Percentiles rank a stretch among this genome's conserved stretches.
These are phyloP conservation scores for Ptiloglossa arizonensis DNA, from an alignment of 1,140 invertebrate species.

Conservation along the genomic window DNA sequence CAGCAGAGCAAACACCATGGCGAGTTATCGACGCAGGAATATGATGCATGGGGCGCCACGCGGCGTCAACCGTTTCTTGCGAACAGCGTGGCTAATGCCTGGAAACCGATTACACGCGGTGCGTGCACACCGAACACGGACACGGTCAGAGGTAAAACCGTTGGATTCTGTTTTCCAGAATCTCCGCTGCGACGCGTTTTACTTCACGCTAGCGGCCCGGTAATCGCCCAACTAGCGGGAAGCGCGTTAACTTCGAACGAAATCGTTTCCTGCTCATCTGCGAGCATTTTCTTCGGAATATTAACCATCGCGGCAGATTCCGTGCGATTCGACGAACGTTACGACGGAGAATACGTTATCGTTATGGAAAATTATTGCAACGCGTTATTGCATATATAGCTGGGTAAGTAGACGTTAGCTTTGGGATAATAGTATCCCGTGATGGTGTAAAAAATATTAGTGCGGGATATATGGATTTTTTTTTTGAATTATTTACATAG, in stretches of 20 bases:
- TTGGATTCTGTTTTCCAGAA: conserved; percentile 6
- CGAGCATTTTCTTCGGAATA: not conserved
- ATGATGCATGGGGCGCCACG: conserved; percentile 70
- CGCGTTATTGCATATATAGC: no score
- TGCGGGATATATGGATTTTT: no score
- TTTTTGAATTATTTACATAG: no score
- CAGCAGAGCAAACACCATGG: conserved; percentile 60
- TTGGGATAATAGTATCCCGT: no score
- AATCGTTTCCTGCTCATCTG: not conserved
- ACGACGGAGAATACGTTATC: no score
- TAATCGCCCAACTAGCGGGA: not conserved
- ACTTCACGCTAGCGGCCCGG: not conserved
- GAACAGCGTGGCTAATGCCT: conserved; percentile 49
- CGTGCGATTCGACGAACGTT: no score
- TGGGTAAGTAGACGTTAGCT: no score
- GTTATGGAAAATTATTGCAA: no score
- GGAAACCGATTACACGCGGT: conserved; percentile 60
- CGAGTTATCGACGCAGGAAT: conserved; percentile 68
- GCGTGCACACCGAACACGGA: conserved; percentile 12
- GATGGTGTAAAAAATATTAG: no score
- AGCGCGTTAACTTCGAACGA: not conserved
- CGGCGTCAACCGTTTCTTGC: conserved; percentile 64
- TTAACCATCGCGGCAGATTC: not conserved
- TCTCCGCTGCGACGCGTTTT: not conserved
- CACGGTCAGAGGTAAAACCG: not conserved